Evolutionary conservation across 2,113 vertebrate genomes (phyloP), one percentile per base, ranked within the genome.

Genomic region (Lycocorax pyrrhopterus): DNA sequence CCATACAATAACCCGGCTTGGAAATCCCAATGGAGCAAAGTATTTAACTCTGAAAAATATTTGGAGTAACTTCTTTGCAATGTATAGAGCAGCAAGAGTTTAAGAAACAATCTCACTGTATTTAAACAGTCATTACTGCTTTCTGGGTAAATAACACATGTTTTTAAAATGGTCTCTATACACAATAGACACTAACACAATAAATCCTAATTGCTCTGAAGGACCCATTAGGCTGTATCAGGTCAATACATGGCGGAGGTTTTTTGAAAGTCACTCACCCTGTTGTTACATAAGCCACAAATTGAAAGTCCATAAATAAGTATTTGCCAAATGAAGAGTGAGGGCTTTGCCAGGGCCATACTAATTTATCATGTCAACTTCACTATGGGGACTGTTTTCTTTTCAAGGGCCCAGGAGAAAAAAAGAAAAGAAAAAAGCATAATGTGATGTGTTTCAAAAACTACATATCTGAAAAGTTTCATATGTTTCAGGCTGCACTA

Each of bases 161-260:
- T 96, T 97, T 96, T 93, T 84, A 58, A 91, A 96, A 95, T 83
- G 74, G 89, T 88, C 89, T 96, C 69, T 84, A 94, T 93, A 92
- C 91, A 97, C 93, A 97, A 92, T 95, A 76, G 94, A 87, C 1
- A 1, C 80, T 94, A 96, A 87, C 96, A 96, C 89, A 97, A 96
- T 94, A 93, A 94, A 95, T 93, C 94, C 94, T 97, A 97, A 97
- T 97, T 97, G 97, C 90, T 97, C 95, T 97, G 96, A 97, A 97
- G 96, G 97, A 92, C 95, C 96, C 95, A 97, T 97, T 97, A 96
- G 88, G 79, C 88, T 97, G 77, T 93, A 94, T 87, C 94, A 88
- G 95, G 94, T 96, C 96, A 97, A 96, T 94, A 90, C 89, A 63
- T 68, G 66, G 76, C 0, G 0, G 64, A 92, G 88, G 43, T 79